Base-by-base conservation (phyloP, 2,113 vertebrate genomes). In the Zosterops japonicus region DNA sequence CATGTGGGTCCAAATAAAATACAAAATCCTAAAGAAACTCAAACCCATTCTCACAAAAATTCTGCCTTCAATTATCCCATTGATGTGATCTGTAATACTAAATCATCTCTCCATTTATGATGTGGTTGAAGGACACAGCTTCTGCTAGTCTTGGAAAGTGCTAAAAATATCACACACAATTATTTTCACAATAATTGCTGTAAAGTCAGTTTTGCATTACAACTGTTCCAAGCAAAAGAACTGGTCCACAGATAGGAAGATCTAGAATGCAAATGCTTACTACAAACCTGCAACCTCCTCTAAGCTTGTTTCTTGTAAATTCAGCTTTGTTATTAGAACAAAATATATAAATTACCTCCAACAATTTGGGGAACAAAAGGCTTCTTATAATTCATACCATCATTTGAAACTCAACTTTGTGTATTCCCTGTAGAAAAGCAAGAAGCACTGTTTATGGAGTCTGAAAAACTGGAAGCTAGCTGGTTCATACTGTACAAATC, bases 351-450 rank as follows among this genome's bases (percentile, higher is more conserved):
- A 42, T 23, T 36, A 57, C 9, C 33, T 67, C 27, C 36, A 44
- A 47, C 47, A 59, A 50, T 0, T 2, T 4, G 1, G 17, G 12
- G 1, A 2, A 15, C 17, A 4, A 20, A 35, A 19, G 31, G 6
- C 15, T 44, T 89, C 64, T 78, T 36, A 31, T 3, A 87, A 87
- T 39, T 79, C 27, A 82, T 60, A 44, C 5, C 18, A 19, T 16
- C 27, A 76, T 61, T 49, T 44, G 9, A 74, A 75, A 78, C n/a
- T 77, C 41, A 55, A 2, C 17, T 56, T 77, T 19, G 12, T 23
- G 12, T 55, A 42, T 36, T 70, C 41, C n/a, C 24, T 42, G 22
- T 17, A 72, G 29, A 53, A 83, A 89, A 42, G 47, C 23, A 84
- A 61, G 29, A 82, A 87, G 42, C 6, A 60, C 4, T 0, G 1